Base-by-base conservation (phyloP, 2,113 vertebrate species). In the Daphoenositta chrysoptera region DNA sequence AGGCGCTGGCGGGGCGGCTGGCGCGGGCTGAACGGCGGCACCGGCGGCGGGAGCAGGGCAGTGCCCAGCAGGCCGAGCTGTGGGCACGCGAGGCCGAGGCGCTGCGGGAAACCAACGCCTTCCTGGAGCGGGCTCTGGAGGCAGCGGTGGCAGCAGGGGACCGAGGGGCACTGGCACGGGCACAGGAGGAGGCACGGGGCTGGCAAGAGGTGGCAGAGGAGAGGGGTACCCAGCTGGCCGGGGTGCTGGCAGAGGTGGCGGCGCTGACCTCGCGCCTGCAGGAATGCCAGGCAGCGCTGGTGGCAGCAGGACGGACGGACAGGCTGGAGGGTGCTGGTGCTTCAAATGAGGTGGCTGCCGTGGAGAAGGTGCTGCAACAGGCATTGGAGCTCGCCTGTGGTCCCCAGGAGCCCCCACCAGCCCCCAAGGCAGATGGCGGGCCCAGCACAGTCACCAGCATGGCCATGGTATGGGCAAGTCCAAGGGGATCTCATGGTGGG, bases 401-500 rank as follows among this genome's bases (percentile, higher is more conserved):
- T 11, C 17, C 58, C 19, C 83, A 42, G 75, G 87, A 85, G 35
- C 27, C 18, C n/a, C 15, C 6, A 8, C 8, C 1, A 3, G 63
- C 44, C 28, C 28, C 8, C 9, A 39, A 47, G 39, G 39, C 4
- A 4, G n/a, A 91, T 21, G 28, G 17, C 39, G 33, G 84, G 8
- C 21, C 27, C 15, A 2, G 63, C 71, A 93, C 77, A 0, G n/a
- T 77, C 2, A 3, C 65, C 11, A 7, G 47, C 63, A 87, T 94
- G 89, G 90, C 95, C 28, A 95, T 75, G 96, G 96, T 97, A 97
- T 5, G 73, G 64, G 30, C 65, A 60, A 76, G 48, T 26, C 20
- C 1, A 5, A 45, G 37, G 77, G 58, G 13, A 84, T 8, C 26
- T 39, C 7, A 20, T 0, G 3, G 44, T 13, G 61, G 37, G 63